Percentiles rank a stretch among this genome's conserved stretches.
phyloP scores from a whole-genome alignment of 2,888 invertebrate genomes.

The Entomobrya proxima region DNA sequence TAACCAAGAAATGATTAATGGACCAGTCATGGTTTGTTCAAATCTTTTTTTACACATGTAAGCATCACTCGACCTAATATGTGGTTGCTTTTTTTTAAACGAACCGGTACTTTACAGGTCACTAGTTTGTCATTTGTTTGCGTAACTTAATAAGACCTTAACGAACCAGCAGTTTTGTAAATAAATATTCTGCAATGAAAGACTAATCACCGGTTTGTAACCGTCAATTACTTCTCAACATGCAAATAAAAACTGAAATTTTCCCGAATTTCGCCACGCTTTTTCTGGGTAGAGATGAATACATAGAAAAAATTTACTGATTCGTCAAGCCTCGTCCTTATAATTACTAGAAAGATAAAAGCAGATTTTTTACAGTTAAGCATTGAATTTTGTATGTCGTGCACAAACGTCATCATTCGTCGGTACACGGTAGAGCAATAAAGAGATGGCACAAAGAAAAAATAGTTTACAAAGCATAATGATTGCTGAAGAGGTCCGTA shows the following conservation, averaged over 20 bases:
- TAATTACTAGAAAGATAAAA: slow-evolving; percentile 1
- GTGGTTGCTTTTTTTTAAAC: neutral
- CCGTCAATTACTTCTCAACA: neutral
- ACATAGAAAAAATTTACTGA: neutral
- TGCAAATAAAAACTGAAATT: neutral
- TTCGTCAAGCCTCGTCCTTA: slow-evolving; percentile 19
- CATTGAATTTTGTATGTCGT: slow-evolving; percentile 9
- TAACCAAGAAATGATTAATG: no score
- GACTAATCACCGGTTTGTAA: neutral
- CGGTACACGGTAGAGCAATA: neutral
- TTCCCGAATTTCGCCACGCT: neutral
- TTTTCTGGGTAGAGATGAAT: neutral
- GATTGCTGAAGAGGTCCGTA: neutral
- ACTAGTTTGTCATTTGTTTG: neutral
- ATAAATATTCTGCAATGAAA: neutral
- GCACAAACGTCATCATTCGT: neutral
- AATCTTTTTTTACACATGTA: no score
- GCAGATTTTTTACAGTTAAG: slow-evolving; percentile 2
- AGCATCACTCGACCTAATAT: no score
- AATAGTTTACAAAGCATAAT: neutral
- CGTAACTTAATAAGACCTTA: neutral
- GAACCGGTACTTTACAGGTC: neutral
- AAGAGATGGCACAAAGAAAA: neutral
- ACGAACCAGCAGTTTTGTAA: no score
- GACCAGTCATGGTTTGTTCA: no score